phyloP scores from a whole-genome alignment of 2,797 vertebrate genomes.

The Enteromius anoplus region DNA sequence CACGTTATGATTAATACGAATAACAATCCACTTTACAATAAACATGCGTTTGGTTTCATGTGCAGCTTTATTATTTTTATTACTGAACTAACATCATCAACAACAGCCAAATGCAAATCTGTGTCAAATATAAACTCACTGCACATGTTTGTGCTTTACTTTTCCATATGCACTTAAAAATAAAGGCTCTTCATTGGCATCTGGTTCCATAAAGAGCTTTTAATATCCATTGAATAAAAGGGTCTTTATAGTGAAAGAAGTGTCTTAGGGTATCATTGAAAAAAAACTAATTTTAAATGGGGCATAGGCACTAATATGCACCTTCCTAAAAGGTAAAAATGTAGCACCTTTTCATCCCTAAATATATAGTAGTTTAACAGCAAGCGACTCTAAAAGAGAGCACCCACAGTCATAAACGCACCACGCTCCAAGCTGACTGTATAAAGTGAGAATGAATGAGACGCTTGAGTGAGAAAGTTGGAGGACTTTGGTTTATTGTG shows the following conservation, averaged over 20 bases:
- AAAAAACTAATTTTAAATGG: background rate
- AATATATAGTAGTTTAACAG: constrained; percentile 3
- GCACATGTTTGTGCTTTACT: background rate
- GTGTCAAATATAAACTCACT: background rate
- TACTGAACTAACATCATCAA: background rate
- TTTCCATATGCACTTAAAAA: background rate
- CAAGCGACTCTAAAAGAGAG: constrained; percentile 12
- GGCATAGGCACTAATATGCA: background rate
- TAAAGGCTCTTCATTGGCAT: background rate
- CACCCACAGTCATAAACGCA: constrained; percentile 29
- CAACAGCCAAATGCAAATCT: background rate
- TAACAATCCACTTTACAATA: background rate
- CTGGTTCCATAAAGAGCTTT: background rate
- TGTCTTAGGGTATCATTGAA: background rate
- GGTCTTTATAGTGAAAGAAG: background rate
- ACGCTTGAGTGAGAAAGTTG: constrained; percentile 3
- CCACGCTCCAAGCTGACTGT: background rate
- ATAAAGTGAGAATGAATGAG: constrained; percentile 3
- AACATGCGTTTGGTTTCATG: constrained; percentile 1
- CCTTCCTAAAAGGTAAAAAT: background rate
- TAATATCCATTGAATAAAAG: background rate
- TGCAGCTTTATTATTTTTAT: background rate
- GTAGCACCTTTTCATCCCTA: background rate
- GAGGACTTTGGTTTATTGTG: constrained; percentile 75
- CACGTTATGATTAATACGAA: background rate